Evolutionary conservation across 2,113 vertebrate genomes (phyloP).

Genomic region (Corythornis vintsioides): DNA sequence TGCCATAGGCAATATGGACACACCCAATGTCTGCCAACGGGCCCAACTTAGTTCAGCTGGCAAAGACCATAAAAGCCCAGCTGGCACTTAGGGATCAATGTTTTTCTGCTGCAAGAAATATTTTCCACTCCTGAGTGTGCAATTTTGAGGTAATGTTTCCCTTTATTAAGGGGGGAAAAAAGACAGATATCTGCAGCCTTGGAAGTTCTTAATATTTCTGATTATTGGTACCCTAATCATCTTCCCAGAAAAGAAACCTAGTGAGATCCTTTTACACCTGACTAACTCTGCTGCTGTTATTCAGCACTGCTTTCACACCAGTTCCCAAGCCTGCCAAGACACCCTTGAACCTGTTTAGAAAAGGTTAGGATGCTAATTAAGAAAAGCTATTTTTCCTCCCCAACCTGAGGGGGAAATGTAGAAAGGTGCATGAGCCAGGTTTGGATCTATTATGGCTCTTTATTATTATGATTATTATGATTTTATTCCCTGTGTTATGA

Average conservation of each 20-base stretch:
- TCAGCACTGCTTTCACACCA: constrained; percentile 62
- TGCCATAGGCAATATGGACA: neutral
- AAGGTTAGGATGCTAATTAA: constrained; percentile 75
- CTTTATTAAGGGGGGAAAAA: neutral
- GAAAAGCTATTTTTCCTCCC: constrained; percentile 35
- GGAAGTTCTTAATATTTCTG: constrained; percentile 29
- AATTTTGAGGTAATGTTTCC: neutral
- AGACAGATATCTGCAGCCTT: neutral
- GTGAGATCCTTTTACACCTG: constrained; percentile 56
- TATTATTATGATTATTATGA: neutral
- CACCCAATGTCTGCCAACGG: neutral
- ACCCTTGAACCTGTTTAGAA: constrained; percentile 67
- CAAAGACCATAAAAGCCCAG: neutral
- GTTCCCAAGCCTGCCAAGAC: constrained; percentile 50
- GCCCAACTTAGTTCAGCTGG: neutral
- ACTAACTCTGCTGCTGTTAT: constrained; percentile 52
- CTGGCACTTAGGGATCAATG: neutral
- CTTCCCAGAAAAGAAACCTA: neutral
- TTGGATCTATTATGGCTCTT: constrained; percentile 22
- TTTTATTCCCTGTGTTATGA: neutral
- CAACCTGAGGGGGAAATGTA: constrained; percentile 42
- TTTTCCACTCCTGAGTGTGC: neutral
- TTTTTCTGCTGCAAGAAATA: neutral
- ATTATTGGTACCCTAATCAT: constrained; percentile 40
- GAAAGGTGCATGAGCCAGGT: neutral